Evolutionary conservation across 2,888 invertebrate genomes (phyloP).

Genomic region (Drosophila demipolita): DNA sequence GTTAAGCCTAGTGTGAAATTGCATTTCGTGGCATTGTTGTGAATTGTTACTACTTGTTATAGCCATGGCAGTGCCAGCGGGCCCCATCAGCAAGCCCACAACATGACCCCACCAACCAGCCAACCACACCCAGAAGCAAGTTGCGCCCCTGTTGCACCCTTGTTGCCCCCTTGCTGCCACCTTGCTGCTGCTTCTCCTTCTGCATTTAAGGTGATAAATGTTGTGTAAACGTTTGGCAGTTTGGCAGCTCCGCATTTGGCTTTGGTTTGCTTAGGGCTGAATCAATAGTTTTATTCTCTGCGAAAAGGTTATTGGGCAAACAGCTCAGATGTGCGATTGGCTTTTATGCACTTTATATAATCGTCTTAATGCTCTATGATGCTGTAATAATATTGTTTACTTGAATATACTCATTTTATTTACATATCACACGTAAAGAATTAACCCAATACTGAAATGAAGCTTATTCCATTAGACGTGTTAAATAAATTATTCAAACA

Average conservation of each 20-base stretch:
- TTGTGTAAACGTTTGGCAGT: constrained; percentile 54
- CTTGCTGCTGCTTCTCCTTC: constrained; percentile 11
- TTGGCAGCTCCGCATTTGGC: constrained; percentile 31
- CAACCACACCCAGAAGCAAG: not conserved
- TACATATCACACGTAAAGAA: not conserved
- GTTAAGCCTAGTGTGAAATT: constrained; percentile 74
- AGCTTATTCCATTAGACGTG: not conserved
- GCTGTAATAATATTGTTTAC: not conserved
- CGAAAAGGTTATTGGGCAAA: not conserved
- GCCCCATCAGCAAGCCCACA: constrained; percentile 5
- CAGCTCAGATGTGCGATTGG: constrained; percentile 4
- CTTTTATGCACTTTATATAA: not conserved
- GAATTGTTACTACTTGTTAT: constrained; percentile 25
- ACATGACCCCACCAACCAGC: not conserved
- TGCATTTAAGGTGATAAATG: constrained; percentile 70
- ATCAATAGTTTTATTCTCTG: constrained; percentile 25
- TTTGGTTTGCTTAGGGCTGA: constrained; percentile 7
- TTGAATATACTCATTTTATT: not conserved
- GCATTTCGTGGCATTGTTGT: constrained; percentile 67
- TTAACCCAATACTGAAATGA: not conserved
- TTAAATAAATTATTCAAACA: not conserved
- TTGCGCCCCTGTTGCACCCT: not conserved
- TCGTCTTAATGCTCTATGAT: not conserved
- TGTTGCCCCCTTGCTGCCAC: not conserved
- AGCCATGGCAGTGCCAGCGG: constrained; percentile 10